These are phyloP conservation scores for Halictus quadricinctus DNA, from an alignment of 2,888 invertebrate species.

Conservation along the genomic window DNA sequence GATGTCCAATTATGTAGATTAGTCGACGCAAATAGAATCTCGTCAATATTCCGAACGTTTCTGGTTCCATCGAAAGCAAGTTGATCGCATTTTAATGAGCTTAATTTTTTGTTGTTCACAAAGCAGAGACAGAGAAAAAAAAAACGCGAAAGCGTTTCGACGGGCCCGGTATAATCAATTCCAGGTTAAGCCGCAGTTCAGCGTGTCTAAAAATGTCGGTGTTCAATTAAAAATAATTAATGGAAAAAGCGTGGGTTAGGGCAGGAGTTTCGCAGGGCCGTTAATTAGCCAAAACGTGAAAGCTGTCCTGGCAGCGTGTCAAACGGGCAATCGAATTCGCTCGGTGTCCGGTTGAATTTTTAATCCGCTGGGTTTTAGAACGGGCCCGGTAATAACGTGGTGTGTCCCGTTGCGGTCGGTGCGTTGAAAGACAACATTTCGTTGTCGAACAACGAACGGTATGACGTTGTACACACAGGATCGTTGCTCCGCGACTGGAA, in stretches of 20 bases:
- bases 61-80: no score
- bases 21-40: not conserved
- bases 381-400: not conserved
- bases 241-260: not conserved
- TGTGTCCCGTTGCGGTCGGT: constrained; percentile 16
- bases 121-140: not conserved
- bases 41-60: not conserved
- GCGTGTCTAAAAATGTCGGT: not conserved
- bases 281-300: constrained; percentile 10
- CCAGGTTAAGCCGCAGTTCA: not conserved
- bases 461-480: not conserved
- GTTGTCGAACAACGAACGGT: not conserved
- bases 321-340: constrained; percentile 15
- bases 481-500: constrained; percentile 37
- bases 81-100: not conserved
- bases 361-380: not conserved
- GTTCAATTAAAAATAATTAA: constrained; percentile 12
- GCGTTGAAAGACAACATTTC: constrained; percentile 9
- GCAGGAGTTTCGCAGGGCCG: not conserved
- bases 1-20: not conserved
- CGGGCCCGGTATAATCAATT: not conserved
- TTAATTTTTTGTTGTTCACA: no score
- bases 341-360: constrained; percentile 11
- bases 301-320: constrained; percentile 5
- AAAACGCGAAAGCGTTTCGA: constrained; percentile 2